These are phyloP conservation scores for Desoria tigrina DNA, from an alignment of 2,888 invertebrate species.

Conservation along the genomic window DNA sequence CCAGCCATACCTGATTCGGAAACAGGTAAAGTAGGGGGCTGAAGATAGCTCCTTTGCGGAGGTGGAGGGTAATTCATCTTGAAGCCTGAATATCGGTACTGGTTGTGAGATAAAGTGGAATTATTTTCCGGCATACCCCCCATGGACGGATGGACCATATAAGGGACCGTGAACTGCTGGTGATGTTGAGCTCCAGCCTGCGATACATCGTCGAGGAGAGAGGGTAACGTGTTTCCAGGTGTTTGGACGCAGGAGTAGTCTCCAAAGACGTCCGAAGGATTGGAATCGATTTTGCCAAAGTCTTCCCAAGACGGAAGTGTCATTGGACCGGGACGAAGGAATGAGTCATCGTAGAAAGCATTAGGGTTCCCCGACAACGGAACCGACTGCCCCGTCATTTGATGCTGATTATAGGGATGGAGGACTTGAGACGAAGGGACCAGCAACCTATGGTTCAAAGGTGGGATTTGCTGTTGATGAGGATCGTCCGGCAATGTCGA, in stretches of 20 bases:
- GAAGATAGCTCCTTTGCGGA: conserved; percentile 53
- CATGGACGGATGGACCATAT: conserved; percentile 54
- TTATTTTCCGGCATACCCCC: conserved; percentile 54
- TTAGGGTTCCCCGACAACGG: conserved; percentile 59
- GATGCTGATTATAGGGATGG: conserved; percentile 19
- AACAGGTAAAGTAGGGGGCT: conserved; percentile 73
- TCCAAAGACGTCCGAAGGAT: conserved; percentile 37
- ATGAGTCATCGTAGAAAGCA: conserved; percentile 72
- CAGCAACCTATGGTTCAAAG: conserved; percentile 21
- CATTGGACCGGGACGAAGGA: conserved; percentile 68
- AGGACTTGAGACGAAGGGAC: conserved; percentile 15
- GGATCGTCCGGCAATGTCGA: conserved; percentile 27
- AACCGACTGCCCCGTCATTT: conserved; percentile 58
- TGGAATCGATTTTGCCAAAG: conserved; percentile 80
- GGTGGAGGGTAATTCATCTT: conserved; percentile 47
- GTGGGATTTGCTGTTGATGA: conserved; percentile 22
- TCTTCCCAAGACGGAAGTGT: conserved; percentile 75
- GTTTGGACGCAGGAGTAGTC: conserved; percentile 25
- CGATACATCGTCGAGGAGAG: conserved; percentile 40
- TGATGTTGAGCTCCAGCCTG: conserved; percentile 41
- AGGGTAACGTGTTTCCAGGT: conserved; percentile 29
- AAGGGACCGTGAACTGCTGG: conserved; percentile 37
- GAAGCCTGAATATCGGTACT: conserved; percentile 50
- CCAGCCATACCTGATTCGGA: conserved; percentile 81
- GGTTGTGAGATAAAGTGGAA: conserved; percentile 55